Conservation (phyloP, 1,140 invertebrate species). For the Anagrus nilaparvatae region DNA sequence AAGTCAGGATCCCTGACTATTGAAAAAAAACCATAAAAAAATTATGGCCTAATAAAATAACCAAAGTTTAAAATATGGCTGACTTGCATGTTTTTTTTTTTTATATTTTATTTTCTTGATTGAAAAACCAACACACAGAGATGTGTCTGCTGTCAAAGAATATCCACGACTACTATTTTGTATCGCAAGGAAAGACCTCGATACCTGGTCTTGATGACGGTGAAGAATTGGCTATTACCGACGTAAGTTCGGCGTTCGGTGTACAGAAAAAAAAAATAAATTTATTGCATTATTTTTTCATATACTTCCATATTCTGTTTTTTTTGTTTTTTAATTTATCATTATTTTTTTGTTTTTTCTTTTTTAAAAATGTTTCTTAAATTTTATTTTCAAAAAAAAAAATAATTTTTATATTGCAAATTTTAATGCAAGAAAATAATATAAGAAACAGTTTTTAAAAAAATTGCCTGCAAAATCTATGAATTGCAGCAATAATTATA, state of each 20-base stretch:
- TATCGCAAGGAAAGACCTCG: slow-evolving; percentile 92
- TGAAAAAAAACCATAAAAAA: slow-evolving; percentile 34
- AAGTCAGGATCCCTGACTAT: slow-evolving; percentile 20
- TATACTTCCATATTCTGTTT: slow-evolving; percentile 5
- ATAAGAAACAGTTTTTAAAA: too few species aligned
- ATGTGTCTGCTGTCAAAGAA: slow-evolving; percentile 75
- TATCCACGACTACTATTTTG: slow-evolving; percentile 83
- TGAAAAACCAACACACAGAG: slow-evolving; percentile 44
- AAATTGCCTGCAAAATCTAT: too few species aligned
- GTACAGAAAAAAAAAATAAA: background rate
- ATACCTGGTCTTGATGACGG: slow-evolving; percentile 93
- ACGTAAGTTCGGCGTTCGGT: slow-evolving; percentile 67
- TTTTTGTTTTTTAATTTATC: slow-evolving; percentile 2
- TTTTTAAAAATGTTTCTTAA: background rate
- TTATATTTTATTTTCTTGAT: slow-evolving; percentile 25
- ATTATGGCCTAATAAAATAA: slow-evolving; percentile 32
- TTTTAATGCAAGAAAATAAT: too few species aligned
- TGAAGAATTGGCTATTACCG: slow-evolving; percentile 87
- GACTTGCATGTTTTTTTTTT: slow-evolving; percentile 37
- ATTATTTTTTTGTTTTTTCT: too few species aligned
- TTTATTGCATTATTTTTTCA: background rate
- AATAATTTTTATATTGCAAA: too few species aligned
- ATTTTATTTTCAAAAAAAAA: too few species aligned
- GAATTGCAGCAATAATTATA: too few species aligned
- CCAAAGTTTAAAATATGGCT: slow-evolving; percentile 26